phyloP scores from a whole-genome alignment of 2,888 invertebrate species.

The Glyphotaelius pellucidus region DNA sequence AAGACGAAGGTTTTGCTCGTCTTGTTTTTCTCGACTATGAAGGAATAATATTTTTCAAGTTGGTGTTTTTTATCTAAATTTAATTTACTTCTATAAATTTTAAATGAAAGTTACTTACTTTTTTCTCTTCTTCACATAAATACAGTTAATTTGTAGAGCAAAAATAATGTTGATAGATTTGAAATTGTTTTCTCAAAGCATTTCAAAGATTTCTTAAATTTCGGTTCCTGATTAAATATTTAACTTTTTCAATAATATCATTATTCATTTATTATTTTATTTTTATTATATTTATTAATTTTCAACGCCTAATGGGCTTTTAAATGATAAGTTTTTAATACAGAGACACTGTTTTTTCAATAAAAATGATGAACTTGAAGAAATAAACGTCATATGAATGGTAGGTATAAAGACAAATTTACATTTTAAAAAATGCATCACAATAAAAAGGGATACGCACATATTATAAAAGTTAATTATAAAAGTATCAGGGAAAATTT shows the following conservation, averaged over 20 bases:
- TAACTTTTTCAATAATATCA: not conserved
- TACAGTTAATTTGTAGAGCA: not conserved
- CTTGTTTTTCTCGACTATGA: constrained; percentile 9
- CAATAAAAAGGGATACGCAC: no score
- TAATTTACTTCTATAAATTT: not conserved
- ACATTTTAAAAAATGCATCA: no score
- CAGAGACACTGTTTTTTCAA: no score
- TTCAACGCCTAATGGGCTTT: no score
- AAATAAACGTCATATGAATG: no score
- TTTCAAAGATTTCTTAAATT: not conserved
- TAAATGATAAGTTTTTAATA: no score
- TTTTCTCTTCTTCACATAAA: not conserved
- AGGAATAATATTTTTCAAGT: constrained; percentile 8
- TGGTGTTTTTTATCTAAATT: not conserved
- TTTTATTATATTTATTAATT: no score
- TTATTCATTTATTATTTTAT: no score
- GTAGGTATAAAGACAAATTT: no score
- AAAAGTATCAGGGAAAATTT: not conserved
- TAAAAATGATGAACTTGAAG: no score
- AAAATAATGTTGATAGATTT: not conserved
- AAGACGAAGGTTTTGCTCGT: constrained; percentile 26
- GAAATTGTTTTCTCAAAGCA: not conserved
- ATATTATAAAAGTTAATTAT: not conserved
- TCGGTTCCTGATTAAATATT: not conserved
- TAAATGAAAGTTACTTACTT: not conserved